Evolutionary conservation across 2,888 invertebrate species (phyloP), one percentile per base, ranked within the genome.

Genomic region (Drosophila peninsularis): DNA sequence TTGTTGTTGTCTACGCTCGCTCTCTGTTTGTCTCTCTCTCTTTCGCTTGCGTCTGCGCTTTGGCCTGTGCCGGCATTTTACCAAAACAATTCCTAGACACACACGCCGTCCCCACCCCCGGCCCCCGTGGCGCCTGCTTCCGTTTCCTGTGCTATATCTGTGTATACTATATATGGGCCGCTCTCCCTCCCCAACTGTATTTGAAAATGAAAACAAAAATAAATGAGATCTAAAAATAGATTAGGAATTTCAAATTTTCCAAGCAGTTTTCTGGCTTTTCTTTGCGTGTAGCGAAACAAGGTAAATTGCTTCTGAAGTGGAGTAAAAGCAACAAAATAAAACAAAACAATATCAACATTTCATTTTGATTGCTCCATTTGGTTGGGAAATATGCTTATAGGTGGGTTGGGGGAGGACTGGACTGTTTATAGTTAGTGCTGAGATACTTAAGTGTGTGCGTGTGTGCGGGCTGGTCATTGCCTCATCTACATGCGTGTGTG

Each of bases 281-380:
- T 19, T 65, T 57, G 57, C 56, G 58, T 58, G 63, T 61, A 32
- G 37, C 57, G 57, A 57, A 88, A 77, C 69, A 88, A 74, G 67
- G 71, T 80, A 78, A 88, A 88, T 88, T 82, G 83, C 78, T 71
- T 80, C 77, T 88, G 62, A 88, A 86, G 88, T 80, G 81, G 53
- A 47, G 58, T 57, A 64, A 72, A 41, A 62, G 54, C 62, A 70
- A 32, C 30, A 62, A 34, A 66, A 80, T 57, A 74, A n/a, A 62
- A 56, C 62, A 70, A 32, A 47, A 62, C 36, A 66, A 80, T 57
- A 74, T 50, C 45, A 67, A 75, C 62, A 62, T 62, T 49, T 75
- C 60, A 75, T 62, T 69, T 65, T 60, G 63, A 88, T 80, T 76
- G 72, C 73, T 73, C 65, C 83, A 80, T 71, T 65, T 55, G 60